Evolutionary conservation across 2,113 vertebrate species (phyloP).

Genomic region (Oreochromis spilurus): DNA sequence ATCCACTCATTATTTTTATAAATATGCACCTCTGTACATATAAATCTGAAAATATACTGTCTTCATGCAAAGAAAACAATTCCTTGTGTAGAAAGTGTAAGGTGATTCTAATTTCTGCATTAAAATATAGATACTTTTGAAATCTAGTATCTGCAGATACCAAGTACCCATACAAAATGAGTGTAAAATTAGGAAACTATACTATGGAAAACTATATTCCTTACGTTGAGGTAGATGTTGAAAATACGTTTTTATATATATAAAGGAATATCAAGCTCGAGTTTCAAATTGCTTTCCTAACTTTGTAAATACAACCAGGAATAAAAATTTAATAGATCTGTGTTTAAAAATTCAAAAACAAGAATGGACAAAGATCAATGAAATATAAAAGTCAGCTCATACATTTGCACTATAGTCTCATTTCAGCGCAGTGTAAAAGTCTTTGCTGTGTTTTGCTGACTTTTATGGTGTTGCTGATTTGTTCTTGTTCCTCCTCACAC

Average conservation of each 20-base stretch:
- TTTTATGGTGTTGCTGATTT: background rate
- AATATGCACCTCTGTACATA: background rate
- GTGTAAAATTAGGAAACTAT: background rate
- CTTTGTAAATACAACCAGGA: background rate
- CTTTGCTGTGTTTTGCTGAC: background rate
- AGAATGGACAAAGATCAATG: background rate
- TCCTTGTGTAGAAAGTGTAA: background rate
- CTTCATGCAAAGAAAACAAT: background rate
- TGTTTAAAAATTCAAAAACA: background rate
- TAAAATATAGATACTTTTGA: background rate
- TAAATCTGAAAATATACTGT: background rate
- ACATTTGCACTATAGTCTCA: background rate
- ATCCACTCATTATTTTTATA: background rate
- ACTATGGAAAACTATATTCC: background rate
- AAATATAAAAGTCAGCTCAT: background rate
- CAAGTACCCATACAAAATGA: background rate
- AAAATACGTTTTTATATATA: background rate
- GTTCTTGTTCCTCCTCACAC: background rate
- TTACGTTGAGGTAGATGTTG: background rate
- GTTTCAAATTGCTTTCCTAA: background rate
- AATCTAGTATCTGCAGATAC: background rate
- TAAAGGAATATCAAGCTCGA: background rate
- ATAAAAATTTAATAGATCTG: background rate
- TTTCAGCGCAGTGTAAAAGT: background rate
- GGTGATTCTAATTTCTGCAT: background rate